Base-by-base conservation (phyloP, 2,113 vertebrate species). In the Scophthalmus maximus region DNA sequence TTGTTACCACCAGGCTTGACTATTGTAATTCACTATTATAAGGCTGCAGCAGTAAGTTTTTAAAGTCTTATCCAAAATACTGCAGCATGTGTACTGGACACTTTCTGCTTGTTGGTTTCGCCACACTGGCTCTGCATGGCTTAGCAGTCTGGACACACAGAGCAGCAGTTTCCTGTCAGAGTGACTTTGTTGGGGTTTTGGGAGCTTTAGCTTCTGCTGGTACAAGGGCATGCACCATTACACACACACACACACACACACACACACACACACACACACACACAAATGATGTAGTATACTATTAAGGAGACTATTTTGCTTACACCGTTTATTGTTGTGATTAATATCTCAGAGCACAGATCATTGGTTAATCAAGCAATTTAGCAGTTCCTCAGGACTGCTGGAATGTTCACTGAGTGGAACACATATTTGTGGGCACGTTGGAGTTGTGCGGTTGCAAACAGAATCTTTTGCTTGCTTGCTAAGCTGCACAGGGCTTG, bases 131-230 rank as follows among this genome's bases (percentile, higher is more conserved):
- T 40, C 36, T 40, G 36, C 6, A 40, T 17, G 36, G 42, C 82
- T 84, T 74, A 73, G 23, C 50, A 9, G 55, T 42, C 42, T 23
- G 29, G 60, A 70, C 65, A 70, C 17, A 84, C 68, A 81, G 40
- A 62, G 50, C 73, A 84, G 82, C 73, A 80, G 3, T 77, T 84
- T 80, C 40, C 78, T 78, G 22, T 70, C 82, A 66, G 18, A 27
- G 8, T 29, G 65, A 73, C 65, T 78, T 84, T 81, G 56, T 14
- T 23, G 2, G 56, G 63, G 60, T 70, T 80, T 71, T n/a, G 36
- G 0, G n/a, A 59, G 63, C 44, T 71, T 83, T 71, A 46, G 47
- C 47, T 60, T 18, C 36, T 58, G 36, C 36, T 40, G 14, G 62
- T 51, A 14, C 4, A 18, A 62, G 53, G 29, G 12, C 14, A 36